phyloP scores from a whole-genome alignment of 1,140 invertebrate species.

The Vanessa tameamea region DNA sequence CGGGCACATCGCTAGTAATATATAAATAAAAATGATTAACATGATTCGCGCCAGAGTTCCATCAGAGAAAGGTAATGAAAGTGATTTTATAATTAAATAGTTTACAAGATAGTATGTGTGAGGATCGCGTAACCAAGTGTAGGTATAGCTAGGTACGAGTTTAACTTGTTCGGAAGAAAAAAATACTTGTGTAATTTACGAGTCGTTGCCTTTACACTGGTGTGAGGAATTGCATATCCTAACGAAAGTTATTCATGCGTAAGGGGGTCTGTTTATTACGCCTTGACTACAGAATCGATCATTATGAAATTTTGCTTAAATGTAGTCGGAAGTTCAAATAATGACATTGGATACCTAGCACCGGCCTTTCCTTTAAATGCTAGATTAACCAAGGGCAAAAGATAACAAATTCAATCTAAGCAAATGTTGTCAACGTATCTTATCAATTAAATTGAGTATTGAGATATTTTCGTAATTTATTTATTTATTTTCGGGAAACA shows the following conservation, averaged over 20 bases:
- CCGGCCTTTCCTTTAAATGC: too few species aligned
- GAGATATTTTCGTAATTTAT: too few species aligned
- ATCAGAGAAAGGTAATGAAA: constrained; percentile 65
- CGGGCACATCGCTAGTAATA: constrained; percentile 8
- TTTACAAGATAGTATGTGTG: constrained; percentile 22
- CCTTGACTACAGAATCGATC: too few species aligned
- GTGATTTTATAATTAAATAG: constrained; percentile 57
- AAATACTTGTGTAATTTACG: constrained; percentile 31
- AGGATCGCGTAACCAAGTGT: background rate
- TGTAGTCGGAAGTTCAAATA: too few species aligned
- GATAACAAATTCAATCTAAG: too few species aligned
- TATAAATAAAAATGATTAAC: constrained; percentile 52
- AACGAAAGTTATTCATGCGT: background rate
- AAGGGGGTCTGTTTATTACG: background rate
- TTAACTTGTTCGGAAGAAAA: constrained; percentile 35
- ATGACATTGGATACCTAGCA: too few species aligned
- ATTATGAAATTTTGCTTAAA: too few species aligned
- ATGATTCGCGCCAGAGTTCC: constrained; percentile 21
- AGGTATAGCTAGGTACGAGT: constrained; percentile 9
- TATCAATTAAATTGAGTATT: too few species aligned
- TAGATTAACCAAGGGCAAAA: too few species aligned
- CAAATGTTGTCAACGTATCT: too few species aligned
- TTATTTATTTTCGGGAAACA: too few species aligned
- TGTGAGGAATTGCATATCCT: background rate
- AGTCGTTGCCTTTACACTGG: constrained; percentile 30